Conservation (phyloP, 2,797 vertebrate genomes). For the Clamator glandarius region DNA sequence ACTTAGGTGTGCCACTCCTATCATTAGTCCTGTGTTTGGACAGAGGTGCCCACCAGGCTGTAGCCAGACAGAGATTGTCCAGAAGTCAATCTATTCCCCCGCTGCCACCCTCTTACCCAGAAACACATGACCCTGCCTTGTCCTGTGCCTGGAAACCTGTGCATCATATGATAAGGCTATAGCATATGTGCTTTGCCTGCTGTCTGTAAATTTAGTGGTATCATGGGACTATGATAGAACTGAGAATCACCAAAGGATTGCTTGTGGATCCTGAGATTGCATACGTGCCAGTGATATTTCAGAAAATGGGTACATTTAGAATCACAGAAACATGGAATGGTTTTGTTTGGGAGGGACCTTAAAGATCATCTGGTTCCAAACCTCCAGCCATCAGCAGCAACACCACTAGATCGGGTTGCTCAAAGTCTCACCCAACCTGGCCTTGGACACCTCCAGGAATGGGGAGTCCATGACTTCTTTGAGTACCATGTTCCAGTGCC, state of each 20-base stretch:
- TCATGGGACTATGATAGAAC: background rate
- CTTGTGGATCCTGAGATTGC: background rate
- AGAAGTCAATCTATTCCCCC: background rate
- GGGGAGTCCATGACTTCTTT: too few relatives aligned
- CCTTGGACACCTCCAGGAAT: too few relatives aligned
- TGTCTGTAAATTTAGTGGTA: background rate
- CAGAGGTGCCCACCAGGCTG: background rate
- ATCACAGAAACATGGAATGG: too few relatives aligned
- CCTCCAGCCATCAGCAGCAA: too few relatives aligned
- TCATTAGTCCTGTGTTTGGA: background rate
- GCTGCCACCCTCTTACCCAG: background rate
- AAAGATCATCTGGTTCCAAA: too few relatives aligned
- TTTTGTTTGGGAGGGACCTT: too few relatives aligned
- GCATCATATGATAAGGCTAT: background rate
- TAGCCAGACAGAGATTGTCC: background rate
- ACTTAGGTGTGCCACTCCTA: background rate
- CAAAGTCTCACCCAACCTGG: too few relatives aligned
- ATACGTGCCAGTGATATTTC: background rate
- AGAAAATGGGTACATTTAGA: background rate
- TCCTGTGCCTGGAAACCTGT: background rate
- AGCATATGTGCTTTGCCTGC: background rate
- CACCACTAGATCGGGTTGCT: too few relatives aligned
- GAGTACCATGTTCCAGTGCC: too few relatives aligned
- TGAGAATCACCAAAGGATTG: background rate
- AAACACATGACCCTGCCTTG: accelerated